Evolutionary conservation across 1,140 invertebrate genomes (phyloP).

Genomic region (Contarinia nasturtii): DNA sequence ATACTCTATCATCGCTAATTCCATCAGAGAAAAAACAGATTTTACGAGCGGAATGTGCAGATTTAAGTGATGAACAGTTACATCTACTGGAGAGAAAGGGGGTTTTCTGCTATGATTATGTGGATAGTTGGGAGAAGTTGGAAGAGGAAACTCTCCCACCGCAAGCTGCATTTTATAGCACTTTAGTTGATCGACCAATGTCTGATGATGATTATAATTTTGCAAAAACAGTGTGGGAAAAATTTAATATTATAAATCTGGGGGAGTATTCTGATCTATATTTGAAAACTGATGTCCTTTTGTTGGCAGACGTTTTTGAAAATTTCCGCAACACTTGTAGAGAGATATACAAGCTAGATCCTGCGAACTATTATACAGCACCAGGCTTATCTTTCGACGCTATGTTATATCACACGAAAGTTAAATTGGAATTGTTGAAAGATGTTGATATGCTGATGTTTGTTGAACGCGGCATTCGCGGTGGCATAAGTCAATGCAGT

Average conservation of each 20-base stretch:
- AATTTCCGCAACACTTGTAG: slow-evolving; percentile 21
- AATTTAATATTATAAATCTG: slow-evolving; percentile 21
- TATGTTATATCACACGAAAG: slow-evolving; percentile 20
- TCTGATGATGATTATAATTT: slow-evolving; percentile 20
- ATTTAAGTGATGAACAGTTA: slow-evolving; percentile 8
- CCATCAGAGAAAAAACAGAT: not conserved
- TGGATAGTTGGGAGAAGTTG: slow-evolving; percentile 13
- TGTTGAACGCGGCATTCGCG: slow-evolving; percentile 21
- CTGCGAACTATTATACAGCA: slow-evolving; percentile 17
- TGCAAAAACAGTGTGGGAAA: slow-evolving; percentile 23
- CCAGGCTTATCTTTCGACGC: slow-evolving; percentile 21
- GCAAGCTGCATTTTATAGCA: slow-evolving; percentile 18
- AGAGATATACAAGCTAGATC: slow-evolving; percentile 14
- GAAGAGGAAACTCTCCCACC: slow-evolving; percentile 13
- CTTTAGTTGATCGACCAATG: slow-evolving; percentile 12
- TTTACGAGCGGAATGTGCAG: too few relatives aligned
- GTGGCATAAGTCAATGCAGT: slow-evolving; percentile 19
- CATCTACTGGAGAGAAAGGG: slow-evolving; percentile 15
- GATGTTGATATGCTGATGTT: slow-evolving; percentile 26
- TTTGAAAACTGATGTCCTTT: slow-evolving; percentile 20
- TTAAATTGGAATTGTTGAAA: slow-evolving; percentile 26
- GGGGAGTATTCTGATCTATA: slow-evolving; percentile 25
- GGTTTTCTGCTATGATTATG: slow-evolving; percentile 16
- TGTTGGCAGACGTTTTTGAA: slow-evolving; percentile 27
- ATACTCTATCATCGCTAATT: slow-evolving; percentile 8